These are phyloP conservation scores for Motacilla alba DNA, from an alignment of 2,113 vertebrate genomes.

Conservation along the genomic window DNA sequence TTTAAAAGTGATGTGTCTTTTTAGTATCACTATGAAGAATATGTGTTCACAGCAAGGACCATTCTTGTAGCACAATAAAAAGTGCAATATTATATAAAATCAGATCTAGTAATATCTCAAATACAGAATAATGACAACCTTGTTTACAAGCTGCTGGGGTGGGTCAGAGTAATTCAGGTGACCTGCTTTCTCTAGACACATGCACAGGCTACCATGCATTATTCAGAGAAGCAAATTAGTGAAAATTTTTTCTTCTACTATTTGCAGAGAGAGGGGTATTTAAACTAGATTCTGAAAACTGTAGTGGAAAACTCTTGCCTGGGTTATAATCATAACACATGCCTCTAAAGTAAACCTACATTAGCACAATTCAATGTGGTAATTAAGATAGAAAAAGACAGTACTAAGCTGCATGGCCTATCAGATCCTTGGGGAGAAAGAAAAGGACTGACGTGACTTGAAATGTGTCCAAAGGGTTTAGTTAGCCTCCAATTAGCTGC, in stretches of 20 bases:
- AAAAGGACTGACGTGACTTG: constrained; percentile 71
- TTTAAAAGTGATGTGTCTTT: background rate
- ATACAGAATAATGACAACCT: background rate
- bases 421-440: constrained; percentile 69
- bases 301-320: constrained; percentile 27
- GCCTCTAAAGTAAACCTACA: constrained; percentile 66
- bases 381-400: constrained; percentile 80
- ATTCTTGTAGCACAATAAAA: background rate
- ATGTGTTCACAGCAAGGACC: background rate
- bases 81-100: background rate
- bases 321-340: constrained; percentile 54
- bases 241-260: background rate
- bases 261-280: constrained; percentile 12
- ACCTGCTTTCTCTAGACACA: background rate
- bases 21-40: background rate
- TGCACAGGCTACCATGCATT: background rate
- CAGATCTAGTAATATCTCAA: background rate
- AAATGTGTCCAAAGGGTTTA: constrained; percentile 79
- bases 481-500: constrained; percentile 83
- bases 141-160: background rate
- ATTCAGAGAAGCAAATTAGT: background rate
- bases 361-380: constrained; percentile 77
- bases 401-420: constrained; percentile 66
- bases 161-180: background rate
- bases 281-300: constrained; percentile 24